These are phyloP conservation scores for Lycocerus yunnanus DNA, from an alignment of 2,888 invertebrate genomes.

Conservation along the genomic window DNA sequence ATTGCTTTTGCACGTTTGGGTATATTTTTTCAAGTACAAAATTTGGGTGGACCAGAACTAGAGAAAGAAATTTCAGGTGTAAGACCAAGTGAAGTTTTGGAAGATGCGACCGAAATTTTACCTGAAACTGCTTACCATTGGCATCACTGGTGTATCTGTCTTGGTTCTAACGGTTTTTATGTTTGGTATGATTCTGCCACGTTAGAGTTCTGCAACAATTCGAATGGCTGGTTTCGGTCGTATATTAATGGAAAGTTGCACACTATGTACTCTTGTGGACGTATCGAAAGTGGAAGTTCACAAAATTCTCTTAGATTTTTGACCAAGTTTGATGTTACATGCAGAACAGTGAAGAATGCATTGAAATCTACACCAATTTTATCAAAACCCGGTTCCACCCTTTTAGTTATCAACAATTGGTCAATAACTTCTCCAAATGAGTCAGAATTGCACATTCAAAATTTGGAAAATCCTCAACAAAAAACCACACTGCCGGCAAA, in stretches of 20 bases:
- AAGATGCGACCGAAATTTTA: conserved; percentile 87
- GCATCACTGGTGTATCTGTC: conserved; percentile 96
- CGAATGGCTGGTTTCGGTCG: conserved; percentile 98
- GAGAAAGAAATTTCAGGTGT: conserved; percentile 18
- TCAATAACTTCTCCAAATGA: conserved; percentile 82
- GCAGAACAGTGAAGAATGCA: conserved; percentile 80
- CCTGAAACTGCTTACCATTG: conserved; percentile 93
- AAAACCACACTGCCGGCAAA: conserved; percentile 92
- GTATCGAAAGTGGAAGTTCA: conserved; percentile 85
- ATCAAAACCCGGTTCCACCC: conserved; percentile 74
- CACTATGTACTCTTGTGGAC: conserved; percentile 98
- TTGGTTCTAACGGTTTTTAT: conserved; percentile 96
- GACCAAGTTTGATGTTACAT: conserved; percentile 90
- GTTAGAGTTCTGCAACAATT: conserved; percentile 94
- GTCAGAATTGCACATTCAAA: conserved; percentile 91
- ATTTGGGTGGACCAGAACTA: conserved; percentile 67
- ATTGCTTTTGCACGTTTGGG: conserved; percentile 96
- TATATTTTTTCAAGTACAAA: conserved; percentile 91
- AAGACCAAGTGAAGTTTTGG: conserved; percentile 51
- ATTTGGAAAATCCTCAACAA: conserved; percentile 92
- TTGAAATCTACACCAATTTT: conserved; percentile 81
- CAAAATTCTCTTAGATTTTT: conserved; percentile 72
- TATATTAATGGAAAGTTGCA: conserved; percentile 95
- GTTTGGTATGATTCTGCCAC: conserved; percentile 98
- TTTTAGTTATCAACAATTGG: conserved; percentile 95